phyloP scores from a whole-genome alignment of 2,113 vertebrate species.

The Condylura cristata region DNA sequence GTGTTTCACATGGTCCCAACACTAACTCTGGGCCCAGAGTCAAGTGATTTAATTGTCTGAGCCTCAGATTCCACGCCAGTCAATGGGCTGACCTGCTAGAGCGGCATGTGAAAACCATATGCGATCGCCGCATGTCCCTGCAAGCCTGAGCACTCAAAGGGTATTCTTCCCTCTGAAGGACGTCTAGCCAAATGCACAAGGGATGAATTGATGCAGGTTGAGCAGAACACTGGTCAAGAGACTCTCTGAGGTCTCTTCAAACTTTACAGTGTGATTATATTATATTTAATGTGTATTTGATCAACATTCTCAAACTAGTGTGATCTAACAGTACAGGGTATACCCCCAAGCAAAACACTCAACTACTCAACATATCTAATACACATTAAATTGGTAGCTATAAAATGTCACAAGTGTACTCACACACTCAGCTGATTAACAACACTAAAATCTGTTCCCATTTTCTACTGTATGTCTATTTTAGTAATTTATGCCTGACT shows the following conservation, averaged over 20 bases:
- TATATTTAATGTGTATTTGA: neutral
- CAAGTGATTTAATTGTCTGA: neutral
- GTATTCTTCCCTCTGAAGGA: neutral
- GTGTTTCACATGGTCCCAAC: neutral
- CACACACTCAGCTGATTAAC: conserved; percentile 5
- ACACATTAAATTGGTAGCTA: neutral
- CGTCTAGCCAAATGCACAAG: neutral
- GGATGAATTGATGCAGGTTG: neutral
- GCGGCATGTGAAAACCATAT: neutral
- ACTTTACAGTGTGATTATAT: neutral
- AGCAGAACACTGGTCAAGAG: neutral
- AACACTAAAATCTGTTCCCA: neutral
- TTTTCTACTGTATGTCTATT: neutral
- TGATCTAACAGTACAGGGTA: neutral
- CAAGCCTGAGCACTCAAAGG: neutral
- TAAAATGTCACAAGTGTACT: neutral
- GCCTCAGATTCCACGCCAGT: neutral
- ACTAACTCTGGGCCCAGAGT: neutral
- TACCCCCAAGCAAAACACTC: neutral
- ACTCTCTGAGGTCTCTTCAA: neutral
- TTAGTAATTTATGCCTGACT: conserved; percentile 31
- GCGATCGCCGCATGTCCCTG: neutral
- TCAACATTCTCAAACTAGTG: neutral
- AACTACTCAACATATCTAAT: conserved; percentile 5
- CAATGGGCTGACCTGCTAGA: neutral